Evolutionary conservation across 2,113 vertebrate species (phyloP).

Genomic region (Crotalus helleri): DNA sequence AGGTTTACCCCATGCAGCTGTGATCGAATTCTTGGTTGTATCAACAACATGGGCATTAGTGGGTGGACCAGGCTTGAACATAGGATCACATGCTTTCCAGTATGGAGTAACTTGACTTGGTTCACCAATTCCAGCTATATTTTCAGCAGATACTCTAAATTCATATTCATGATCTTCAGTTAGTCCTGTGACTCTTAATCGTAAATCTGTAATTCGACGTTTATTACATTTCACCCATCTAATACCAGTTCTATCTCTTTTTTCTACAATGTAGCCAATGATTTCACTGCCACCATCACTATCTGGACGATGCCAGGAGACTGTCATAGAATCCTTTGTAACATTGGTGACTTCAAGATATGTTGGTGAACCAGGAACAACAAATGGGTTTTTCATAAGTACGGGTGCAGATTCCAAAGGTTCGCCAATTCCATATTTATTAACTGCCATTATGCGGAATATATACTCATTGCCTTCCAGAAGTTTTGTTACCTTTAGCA

Average conservation of each 20-base stretch:
- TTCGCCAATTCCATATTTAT: slow-evolving; percentile 93
- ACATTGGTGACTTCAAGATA: slow-evolving; percentile 90
- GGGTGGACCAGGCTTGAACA: slow-evolving; percentile 92
- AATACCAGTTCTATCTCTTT: slow-evolving; percentile 92
- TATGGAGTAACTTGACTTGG: slow-evolving; percentile 84
- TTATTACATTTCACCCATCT: slow-evolving; percentile 98
- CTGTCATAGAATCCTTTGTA: slow-evolving; percentile 94
- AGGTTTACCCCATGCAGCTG: slow-evolving; percentile 87
- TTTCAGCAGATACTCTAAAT: slow-evolving; percentile 95
- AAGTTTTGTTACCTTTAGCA: slow-evolving; percentile 94
- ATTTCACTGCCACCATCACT: slow-evolving; percentile 93
- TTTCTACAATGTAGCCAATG: slow-evolving; percentile 90
- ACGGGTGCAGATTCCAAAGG: slow-evolving; percentile 90
- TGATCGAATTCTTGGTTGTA: slow-evolving; percentile 84
- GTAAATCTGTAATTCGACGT: slow-evolving; percentile 90
- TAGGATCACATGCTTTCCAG: slow-evolving; percentile 91
- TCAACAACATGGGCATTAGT: slow-evolving; percentile 84
- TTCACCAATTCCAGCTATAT: slow-evolving; percentile 89
- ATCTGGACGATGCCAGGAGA: slow-evolving; percentile 92
- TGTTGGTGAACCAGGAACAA: slow-evolving; percentile 85
- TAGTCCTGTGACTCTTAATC: slow-evolving; percentile 91
- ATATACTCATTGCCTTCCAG: slow-evolving; percentile 96
- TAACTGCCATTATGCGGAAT: slow-evolving; percentile 96
- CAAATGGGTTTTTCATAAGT: slow-evolving; percentile 94
- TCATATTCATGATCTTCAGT: slow-evolving; percentile 98